Evolutionary conservation across 1,140 invertebrate species (phyloP).

Genomic region (Hyposmocoma kahamanoa): DNA sequence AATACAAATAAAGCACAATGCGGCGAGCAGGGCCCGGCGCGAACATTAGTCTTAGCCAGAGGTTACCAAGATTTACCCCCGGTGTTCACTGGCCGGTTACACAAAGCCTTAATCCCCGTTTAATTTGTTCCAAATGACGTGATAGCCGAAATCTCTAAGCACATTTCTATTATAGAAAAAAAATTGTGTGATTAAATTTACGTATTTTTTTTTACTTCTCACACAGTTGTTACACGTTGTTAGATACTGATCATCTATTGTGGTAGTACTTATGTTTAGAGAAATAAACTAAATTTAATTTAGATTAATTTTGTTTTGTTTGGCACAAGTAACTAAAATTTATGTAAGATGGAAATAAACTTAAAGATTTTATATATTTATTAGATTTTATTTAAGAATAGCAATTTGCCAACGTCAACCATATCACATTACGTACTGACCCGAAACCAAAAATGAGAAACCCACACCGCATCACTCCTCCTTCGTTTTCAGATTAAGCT

Average conservation of each 20-base stretch:
- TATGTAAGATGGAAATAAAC: too few relatives aligned
- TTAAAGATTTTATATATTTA: too few relatives aligned
- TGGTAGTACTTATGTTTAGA: not conserved
- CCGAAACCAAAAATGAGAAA: too few relatives aligned
- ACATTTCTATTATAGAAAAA: too few relatives aligned
- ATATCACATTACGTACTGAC: too few relatives aligned
- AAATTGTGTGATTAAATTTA: not conserved
- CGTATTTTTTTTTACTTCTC: not conserved
- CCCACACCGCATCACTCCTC: too few relatives aligned
- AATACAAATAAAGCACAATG: slow-evolving; percentile 72
- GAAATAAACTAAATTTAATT: slow-evolving; percentile 14
- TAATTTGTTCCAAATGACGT: not conserved
- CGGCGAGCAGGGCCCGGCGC: slow-evolving; percentile 48
- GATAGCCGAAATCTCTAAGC: not conserved
- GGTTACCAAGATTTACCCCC: not conserved
- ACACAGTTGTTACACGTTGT: not conserved
- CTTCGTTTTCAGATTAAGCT: too few relatives aligned
- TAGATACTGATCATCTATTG: not conserved
- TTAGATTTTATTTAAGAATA: too few relatives aligned
- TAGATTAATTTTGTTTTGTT: too few relatives aligned
- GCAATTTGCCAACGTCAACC: too few relatives aligned
- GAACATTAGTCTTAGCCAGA: slow-evolving; percentile 58
- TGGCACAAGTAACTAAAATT: too few relatives aligned
- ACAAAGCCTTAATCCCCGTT: not conserved
- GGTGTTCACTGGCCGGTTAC: not conserved